Base-by-base conservation (phyloP, 2,113 vertebrate genomes). In the Sphaerodactylus townsendi region DNA sequence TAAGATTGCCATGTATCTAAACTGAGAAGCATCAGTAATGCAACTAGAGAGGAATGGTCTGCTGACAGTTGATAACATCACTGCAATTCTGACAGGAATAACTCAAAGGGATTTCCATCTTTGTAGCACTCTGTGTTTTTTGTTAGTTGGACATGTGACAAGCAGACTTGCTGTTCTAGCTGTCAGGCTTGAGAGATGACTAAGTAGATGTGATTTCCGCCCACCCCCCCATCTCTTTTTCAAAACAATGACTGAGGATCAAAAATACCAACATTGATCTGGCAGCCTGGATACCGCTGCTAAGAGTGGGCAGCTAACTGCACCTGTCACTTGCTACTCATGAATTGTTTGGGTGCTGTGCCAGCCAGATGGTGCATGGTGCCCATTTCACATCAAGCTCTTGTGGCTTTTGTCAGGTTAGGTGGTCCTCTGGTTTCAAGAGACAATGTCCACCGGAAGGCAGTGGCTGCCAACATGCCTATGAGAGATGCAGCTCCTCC, bases 61-160 rank as follows among this genome's bases (percentile, higher is more conserved):
- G 25, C 33, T 44, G 5, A 15, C 39, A 28, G 33, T 1, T 73
- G 80, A 53, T 44, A 78, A n/a, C 30, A 46, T 70, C 39, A n/a
- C 15, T 68, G 59, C 65, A n/a, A 53, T 82, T 33, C 35, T 82
- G 74, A 28, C 37, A 78, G 48, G 46, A 68, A 65, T 53, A 73
- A 85, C 48, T 80, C 72, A 53, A 85, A 73, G n/a, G 70, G 46
- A 65, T 87, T 59, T 79, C 37, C 30, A n/a, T 73, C 85, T 84
- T 71, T 30, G 33, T 21, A 66, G 23, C 8, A 15, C 23, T 48
- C 25, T 68, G 30, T 59, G 6, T 0, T 46, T 50, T 44, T 50
- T 74, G 39, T 39, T 48, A 85, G 30, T 80, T 84, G 78, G 44
- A 85, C 6, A 11, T 65, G 7, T 2, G 35, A 77, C 39, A 90